Percentiles rank a stretch among this genome's conserved stretches.
Conservation (phyloP, 2,888 invertebrate genomes). For the Caenorhabditis wallacei region DNA sequence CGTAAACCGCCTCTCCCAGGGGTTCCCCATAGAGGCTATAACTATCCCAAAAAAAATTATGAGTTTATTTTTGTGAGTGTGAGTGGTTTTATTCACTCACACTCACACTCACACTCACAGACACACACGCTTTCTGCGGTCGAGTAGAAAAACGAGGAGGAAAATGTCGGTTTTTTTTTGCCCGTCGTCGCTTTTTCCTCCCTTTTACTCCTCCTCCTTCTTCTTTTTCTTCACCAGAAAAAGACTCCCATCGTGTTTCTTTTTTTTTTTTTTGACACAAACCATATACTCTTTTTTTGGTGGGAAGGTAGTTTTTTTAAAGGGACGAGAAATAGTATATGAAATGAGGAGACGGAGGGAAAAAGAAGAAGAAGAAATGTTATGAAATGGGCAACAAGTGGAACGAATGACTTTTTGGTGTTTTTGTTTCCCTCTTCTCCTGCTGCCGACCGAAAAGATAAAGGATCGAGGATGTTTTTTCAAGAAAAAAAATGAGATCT, state of each 20-base stretch:
- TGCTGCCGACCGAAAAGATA: neutral
- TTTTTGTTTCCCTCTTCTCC: neutral
- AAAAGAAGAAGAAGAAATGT: neutral
- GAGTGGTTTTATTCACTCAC: constrained; percentile 54
- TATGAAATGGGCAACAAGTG: neutral
- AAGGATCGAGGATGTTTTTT: constrained; percentile 17
- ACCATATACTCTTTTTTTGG: constrained; percentile 13
- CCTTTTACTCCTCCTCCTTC: neutral
- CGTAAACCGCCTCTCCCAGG: too few species aligned
- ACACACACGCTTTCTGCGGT: constrained; percentile 61
- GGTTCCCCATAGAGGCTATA: too few species aligned
- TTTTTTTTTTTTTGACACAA: constrained; percentile 31
- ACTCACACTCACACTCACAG: neutral
- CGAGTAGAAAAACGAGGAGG: constrained; percentile 42
- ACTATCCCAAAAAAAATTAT: neutral
- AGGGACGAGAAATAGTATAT: neutral
- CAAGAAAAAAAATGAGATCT: constrained; percentile 35
- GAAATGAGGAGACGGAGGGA: neutral
- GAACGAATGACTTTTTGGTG: neutral
- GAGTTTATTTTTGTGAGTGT: constrained; percentile 20
- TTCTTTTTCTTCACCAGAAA: neutral
- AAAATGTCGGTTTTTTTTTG: constrained; percentile 55
- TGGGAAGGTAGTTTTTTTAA: neutral
- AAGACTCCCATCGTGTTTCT: constrained; percentile 22
- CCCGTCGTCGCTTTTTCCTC: constrained; percentile 13